These are phyloP conservation scores for Oncopeltus fasciatus DNA, from an alignment of 1,140 invertebrate genomes.

Conservation along the genomic window DNA sequence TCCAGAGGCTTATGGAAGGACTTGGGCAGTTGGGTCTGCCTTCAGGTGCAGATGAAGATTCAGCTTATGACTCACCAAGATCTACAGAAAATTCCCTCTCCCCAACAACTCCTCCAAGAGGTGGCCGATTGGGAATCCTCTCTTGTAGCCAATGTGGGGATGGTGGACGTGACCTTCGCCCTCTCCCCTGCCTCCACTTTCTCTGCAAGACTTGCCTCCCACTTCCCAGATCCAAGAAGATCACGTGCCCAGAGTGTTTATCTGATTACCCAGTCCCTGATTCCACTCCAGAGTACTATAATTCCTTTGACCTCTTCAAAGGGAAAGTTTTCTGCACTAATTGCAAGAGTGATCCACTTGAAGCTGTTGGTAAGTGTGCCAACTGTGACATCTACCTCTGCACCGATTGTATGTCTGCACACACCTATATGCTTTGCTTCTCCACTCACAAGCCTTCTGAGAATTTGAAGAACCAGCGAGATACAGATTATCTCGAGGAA, in stretches of 20 bases:
- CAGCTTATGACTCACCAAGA: conserved; percentile 13
- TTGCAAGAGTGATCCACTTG: conserved; percentile 69
- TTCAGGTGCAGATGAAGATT: background rate
- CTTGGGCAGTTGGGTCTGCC: background rate
- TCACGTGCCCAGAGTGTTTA: too few relatives aligned
- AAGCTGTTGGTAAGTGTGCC: conserved; percentile 78
- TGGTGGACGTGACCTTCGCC: background rate
- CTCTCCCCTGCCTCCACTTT: conserved; percentile 62
- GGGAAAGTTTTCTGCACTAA: conserved; percentile 52
- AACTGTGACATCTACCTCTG: conserved; percentile 92
- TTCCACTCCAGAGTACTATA: too few relatives aligned
- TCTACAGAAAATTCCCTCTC: conserved; percentile 6
- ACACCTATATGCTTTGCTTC: conserved; percentile 97
- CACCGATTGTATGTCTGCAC: conserved; percentile 90
- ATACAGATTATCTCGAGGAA: conserved; percentile 39
- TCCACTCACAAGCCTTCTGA: conserved; percentile 91
- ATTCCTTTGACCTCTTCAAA: conserved; percentile 15
- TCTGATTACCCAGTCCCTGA: too few relatives aligned
- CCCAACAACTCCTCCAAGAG: background rate
- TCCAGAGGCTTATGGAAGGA: conserved; percentile 3
- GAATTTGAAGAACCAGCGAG: conserved; percentile 23
- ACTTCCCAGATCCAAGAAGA: conserved; percentile 34
- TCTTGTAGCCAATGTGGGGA: background rate
- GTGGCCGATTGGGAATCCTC: background rate
- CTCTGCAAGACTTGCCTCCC: conserved; percentile 64